Evolutionary conservation across 1,140 invertebrate genomes (phyloP).

Genomic region (Drosophila neocordata): DNA sequence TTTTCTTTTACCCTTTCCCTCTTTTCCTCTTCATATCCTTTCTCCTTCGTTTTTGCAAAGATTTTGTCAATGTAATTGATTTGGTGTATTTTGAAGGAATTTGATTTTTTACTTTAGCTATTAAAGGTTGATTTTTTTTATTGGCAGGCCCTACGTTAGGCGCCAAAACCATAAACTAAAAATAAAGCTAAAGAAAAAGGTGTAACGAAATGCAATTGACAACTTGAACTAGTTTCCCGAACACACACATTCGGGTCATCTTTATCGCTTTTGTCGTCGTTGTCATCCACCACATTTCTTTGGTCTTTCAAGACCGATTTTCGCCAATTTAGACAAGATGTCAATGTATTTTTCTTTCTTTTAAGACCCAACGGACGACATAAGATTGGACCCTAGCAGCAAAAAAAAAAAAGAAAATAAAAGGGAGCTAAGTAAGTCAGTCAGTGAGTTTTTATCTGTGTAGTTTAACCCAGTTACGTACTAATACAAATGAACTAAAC

Average conservation of each 20-base stretch:
- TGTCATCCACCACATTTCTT: conserved; percentile 11
- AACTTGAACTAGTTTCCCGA: conserved; percentile 2
- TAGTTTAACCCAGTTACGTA: conserved; percentile 67
- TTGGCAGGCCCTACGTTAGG: neutral
- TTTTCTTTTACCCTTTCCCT: conserved; percentile 3
- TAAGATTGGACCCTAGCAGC: neutral
- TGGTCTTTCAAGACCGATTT: conserved; percentile 13
- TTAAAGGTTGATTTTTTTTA: neutral
- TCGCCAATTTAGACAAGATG: conserved; percentile 17
- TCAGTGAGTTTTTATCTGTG: conserved; percentile 39
- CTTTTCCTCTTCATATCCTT: neutral
- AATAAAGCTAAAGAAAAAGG: neutral
- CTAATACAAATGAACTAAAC: conserved; percentile 56
- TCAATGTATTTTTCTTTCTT: conserved; percentile 6
- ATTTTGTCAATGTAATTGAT: conserved; percentile 7
- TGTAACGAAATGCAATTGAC: neutral
- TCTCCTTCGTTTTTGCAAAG: neutral
- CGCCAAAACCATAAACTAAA: neutral
- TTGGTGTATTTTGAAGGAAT: neutral
- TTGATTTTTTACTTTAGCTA: conserved; percentile 7
- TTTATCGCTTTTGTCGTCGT: neutral
- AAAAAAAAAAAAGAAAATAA: neutral
- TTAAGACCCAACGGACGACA: conserved; percentile 2
- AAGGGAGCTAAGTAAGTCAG: conserved; percentile 22
- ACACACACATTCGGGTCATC: conserved; percentile 10